Evolutionary conservation across 2,113 vertebrate species (phyloP).

Genomic region (Esox niger): DNA sequence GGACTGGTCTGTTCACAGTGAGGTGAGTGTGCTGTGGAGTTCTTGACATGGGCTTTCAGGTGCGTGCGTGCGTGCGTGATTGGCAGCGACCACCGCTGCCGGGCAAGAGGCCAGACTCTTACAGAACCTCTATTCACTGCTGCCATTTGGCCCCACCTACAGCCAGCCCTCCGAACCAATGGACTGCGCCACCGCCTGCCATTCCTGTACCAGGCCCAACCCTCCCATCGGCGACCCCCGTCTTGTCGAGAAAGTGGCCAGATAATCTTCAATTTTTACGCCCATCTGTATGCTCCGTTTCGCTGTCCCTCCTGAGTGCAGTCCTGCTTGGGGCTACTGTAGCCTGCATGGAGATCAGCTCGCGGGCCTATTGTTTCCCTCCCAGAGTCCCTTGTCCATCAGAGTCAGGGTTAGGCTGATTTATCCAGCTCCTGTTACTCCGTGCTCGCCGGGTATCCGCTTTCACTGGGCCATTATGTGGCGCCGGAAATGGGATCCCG

Average conservation of each 20-base stretch:
- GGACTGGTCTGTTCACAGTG: neutral
- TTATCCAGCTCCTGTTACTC: slow-evolving; percentile 55
- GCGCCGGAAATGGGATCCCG: slow-evolving; percentile 69
- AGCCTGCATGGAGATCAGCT: slow-evolving; percentile 22
- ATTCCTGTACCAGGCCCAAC: neutral
- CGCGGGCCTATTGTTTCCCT: slow-evolving; percentile 51
- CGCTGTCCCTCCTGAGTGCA: neutral
- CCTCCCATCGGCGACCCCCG: neutral
- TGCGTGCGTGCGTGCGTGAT: slow-evolving; percentile 4
- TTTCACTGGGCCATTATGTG: slow-evolving; percentile 70
- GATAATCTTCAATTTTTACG: slow-evolving; percentile 42
- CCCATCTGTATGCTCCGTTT: neutral
- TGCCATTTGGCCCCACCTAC: slow-evolving; percentile 2
- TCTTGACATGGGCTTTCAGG: slow-evolving; percentile 18
- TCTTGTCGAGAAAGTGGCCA: slow-evolving; percentile 4
- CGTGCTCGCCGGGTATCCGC: slow-evolving; percentile 56
- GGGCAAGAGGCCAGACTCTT: slow-evolving; percentile 37
- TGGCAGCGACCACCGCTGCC: slow-evolving; percentile 36
- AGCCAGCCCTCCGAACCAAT: slow-evolving; percentile 12
- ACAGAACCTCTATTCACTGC: slow-evolving; percentile 41
- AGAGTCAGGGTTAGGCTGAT: slow-evolving; percentile 39
- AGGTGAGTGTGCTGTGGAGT: slow-evolving; percentile 6
- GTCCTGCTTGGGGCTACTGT: slow-evolving; percentile 14
- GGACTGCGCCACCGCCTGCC: neutral
- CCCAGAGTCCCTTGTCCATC: slow-evolving; percentile 34